A percentile compares a stretch with the other conserved stretches of the same genome.
Evolutionary conservation across 2,797 vertebrate species (phyloP).

Genomic region (Muraenolepis orangiensis): DNA sequence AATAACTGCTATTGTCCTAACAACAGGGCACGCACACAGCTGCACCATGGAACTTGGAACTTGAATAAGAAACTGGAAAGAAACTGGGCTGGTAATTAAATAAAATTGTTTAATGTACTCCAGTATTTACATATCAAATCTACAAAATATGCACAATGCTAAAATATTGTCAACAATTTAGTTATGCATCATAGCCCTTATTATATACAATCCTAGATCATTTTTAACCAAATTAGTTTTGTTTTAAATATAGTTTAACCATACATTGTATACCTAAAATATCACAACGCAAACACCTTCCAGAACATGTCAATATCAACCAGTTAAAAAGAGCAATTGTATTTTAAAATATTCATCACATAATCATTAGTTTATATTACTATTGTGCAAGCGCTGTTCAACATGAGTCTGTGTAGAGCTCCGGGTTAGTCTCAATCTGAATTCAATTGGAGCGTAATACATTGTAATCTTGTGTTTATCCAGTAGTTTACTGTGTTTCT

Average conservation of each 20-base stretch:
- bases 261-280: slow-evolving; percentile 53
- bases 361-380: slow-evolving; percentile 50
- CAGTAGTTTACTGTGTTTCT: background rate
- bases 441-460: slow-evolving; percentile 8
- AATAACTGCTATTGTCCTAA: slow-evolving; percentile 3
- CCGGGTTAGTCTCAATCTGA: slow-evolving; percentile 40
- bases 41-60: background rate
- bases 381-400: slow-evolving; percentile 54
- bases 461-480: slow-evolving; percentile 17
- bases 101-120: slow-evolving; percentile 75
- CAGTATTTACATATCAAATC: slow-evolving; percentile 78
- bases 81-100: slow-evolving; percentile 10
- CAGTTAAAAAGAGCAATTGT: slow-evolving; percentile 55
- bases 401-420: slow-evolving; percentile 59
- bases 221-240: slow-evolving; percentile 29
- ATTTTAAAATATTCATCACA: slow-evolving; percentile 67
- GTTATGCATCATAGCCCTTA: slow-evolving; percentile 65
- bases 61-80: background rate
- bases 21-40: background rate
- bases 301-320: slow-evolving; percentile 54
- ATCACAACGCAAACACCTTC: slow-evolving; percentile 54
- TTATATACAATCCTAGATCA: slow-evolving; percentile 57
- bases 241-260: slow-evolving; percentile 59
- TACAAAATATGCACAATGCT: slow-evolving; percentile 78
- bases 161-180: slow-evolving; percentile 67